Evolutionary conservation across 1,140 invertebrate genomes (phyloP), one percentile per base, ranked within the genome.

Genomic region (Sitodiplosis mosellana): DNA sequence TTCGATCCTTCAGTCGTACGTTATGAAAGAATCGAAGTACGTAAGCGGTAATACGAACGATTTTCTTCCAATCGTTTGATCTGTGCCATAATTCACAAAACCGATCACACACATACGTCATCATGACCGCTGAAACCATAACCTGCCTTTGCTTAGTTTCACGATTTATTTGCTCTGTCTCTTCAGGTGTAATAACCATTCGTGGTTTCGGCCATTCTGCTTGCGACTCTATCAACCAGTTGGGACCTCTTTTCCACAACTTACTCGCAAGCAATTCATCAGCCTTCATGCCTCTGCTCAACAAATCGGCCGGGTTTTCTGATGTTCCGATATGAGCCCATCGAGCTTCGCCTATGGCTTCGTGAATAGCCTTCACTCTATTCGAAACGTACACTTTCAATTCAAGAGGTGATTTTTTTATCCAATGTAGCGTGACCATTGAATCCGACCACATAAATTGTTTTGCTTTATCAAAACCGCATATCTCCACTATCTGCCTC

Each of bases 221-320:
- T 38, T 38, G 12, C 4, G 2, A n/a, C 20, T 20, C 21, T 33
- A 5, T 15, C 6, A 53, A 20, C 48, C 53, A 55, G 4, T 3
- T 5, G 6, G 55, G 55, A 2, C 55, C 55, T 1, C 51, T 5
- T 42, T 46, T 55, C 54, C 55, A 57, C 0, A 53, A 20, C 14
- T 43, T 12, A 22, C 44, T 18, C 22, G 51, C 20, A 2, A 40
- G 41, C 5, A 56, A 34, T 21, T 48, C 14, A 8, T 38, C 11
- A 6, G 50, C 20, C n/a, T 12, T 22, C 2, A 47, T 33, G 1
- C 55, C 58, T 36, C 60, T 33, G 0, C 58, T 59, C 5, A 56
- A 43, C n/a, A 60, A 20, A 51, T 62, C 59, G 1, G 59, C 59
- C 2, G 59, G 57, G 51, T 62, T 63, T 7, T 49, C n/a, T 19